Evolutionary conservation across 2,113 vertebrate genomes (phyloP), one percentile per base, ranked within the genome.

Genomic region (Pan paniscus): DNA sequence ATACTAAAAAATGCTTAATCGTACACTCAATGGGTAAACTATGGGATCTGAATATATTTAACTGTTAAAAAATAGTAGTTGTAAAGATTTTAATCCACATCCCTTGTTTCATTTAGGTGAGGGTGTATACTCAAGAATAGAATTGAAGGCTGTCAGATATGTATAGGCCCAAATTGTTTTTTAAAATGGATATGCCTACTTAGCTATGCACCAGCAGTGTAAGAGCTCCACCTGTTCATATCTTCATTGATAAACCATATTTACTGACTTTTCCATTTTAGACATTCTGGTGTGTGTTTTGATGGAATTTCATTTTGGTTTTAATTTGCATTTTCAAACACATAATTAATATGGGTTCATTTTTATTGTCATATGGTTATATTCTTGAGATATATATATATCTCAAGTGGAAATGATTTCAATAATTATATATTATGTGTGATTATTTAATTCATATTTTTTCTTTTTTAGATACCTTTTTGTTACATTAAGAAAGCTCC

Each of bases 91-190:
- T 11, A 43, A 11, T 43, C 2, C 18, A 32, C 8, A 20, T 55
- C 40, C 16, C 8, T 2, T 61, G 38, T 3, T 82, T n/a, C 4
- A 2, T 72, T 35, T 52, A 48, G 3, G 4, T 25, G 40, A 68
- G 10, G 8, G 2, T 1, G 1, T 6, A 4, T 38, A 43, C 11
- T 50, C 7, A 25, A 30, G 18, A 32, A 27, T 1, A 46, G 46
- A 1, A 46, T n/a, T 8, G 9, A 23, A 76, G 55, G 2, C 2
- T 14, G 1, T 72, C 8, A 48, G 6, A 48, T n/a, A 9, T 12
- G 10, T 22, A 5, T 30, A 8, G 18, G 50, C 30, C 50, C 7
- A 38, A 20, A 68, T 18, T 73, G 32, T 12, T 80, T n/a, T 50
- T 23, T 11, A n/a, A 30, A 38, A 23, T 11, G 23, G 5, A n/a